Evolutionary conservation across 1,140 invertebrate genomes (phyloP), one percentile per base, ranked within the genome.

Genomic region (Episyrphus balteatus): DNA sequence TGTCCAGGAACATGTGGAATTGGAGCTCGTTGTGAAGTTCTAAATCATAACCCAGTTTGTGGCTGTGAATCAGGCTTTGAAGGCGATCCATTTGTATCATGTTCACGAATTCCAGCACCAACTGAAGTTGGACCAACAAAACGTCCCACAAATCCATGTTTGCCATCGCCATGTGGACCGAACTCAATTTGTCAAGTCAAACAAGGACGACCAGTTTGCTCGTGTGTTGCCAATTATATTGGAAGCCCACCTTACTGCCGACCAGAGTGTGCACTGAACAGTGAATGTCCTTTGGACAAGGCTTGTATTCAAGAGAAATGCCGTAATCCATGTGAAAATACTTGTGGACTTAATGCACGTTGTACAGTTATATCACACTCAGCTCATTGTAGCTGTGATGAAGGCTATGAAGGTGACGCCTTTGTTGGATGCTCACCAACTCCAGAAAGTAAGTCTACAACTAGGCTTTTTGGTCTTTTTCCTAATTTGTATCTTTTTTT

Each of bases 41-140:
- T 87, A 19, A 88, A 88, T 62, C 86, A 88, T 57, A 87, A 88
- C 66, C 86, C 87, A 3, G 80, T 88, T 49, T 89, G 86, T 58
- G 82, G 75, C 38, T 91, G 87, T 67, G 75, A 81, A 19, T 65
- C 73, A n/a, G 81, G 79, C 33, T 76, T 79, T 60, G 75, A 78
- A 50, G 88, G 88, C 18, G 84, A 92, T 80, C 86, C 88, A 30
- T 89, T 88, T 56, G 73, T 79, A 14, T 78, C 75, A 38, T 92
- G 89, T 56, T 73, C 74, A 42, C 63, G 62, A 36, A 69, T 74
- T 19, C 63, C 72, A 31, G 59, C 69, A 46, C 60, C 60, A 52
- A 67, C 66, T 36, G 63, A 70, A 13, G 54, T 34, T 14, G 39
- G 56, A 13, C 21, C 21, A 26, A 26, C 21, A 8, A 51, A 51